These are phyloP conservation scores for Bradypodion ventrale DNA, from an alignment of 2,797 vertebrate genomes.

Conservation along the genomic window DNA sequence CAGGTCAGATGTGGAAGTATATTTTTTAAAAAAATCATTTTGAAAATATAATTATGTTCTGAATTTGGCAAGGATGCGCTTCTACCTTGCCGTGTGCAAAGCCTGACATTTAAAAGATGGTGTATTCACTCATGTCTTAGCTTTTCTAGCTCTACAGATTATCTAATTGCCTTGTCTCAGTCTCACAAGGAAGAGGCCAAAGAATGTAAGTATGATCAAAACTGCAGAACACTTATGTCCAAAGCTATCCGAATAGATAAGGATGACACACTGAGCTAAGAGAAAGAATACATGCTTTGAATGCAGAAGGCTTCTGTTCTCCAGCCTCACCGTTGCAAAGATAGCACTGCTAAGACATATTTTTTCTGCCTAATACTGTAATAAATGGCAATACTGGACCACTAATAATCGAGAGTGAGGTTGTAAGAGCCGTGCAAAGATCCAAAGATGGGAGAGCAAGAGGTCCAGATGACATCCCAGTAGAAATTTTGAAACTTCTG, in stretches of 20 bases:
- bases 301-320: background rate
- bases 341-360: background rate
- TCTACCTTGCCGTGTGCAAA: constrained; percentile 1
- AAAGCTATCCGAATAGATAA: background rate
- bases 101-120: background rate
- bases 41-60: background rate
- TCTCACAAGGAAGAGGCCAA: background rate
- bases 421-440: too few species aligned
- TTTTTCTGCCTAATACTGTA: too few species aligned
- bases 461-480: too few species aligned
- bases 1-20: background rate
- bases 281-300: background rate
- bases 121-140: background rate
- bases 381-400: too few species aligned
- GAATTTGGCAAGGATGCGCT: background rate
- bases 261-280: background rate
- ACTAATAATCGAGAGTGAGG: too few species aligned
- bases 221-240: background rate
- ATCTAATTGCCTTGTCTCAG: background rate
- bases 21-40: background rate
- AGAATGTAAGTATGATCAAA: background rate
- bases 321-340: background rate
- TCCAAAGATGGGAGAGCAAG: too few species aligned
- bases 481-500: too few species aligned
- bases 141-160: background rate